phyloP scores from a whole-genome alignment of 1,140 invertebrate species.

The Zaprionus africanus region DNA sequence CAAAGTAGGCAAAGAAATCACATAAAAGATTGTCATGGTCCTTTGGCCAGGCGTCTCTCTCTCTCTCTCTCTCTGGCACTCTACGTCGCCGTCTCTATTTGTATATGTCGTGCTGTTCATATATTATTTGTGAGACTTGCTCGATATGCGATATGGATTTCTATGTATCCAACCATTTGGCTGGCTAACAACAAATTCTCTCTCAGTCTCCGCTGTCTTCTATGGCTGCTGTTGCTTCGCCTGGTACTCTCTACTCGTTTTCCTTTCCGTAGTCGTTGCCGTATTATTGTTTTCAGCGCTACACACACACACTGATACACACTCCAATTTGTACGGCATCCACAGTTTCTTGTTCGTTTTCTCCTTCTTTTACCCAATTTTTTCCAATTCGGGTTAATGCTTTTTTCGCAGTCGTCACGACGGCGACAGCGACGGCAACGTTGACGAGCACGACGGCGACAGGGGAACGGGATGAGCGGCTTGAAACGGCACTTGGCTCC shows the following conservation, averaged over 20 bases:
- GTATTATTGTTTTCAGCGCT: slow-evolving; percentile 45
- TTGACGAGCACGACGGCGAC: slow-evolving; percentile 39
- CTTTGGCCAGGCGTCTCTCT: slow-evolving; percentile 1
- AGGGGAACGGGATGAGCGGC: slow-evolving; percentile 26
- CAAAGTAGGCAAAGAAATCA: slow-evolving; percentile 66
- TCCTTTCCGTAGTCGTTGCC: not conserved
- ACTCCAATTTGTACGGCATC: slow-evolving; percentile 31
- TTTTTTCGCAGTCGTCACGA: slow-evolving; percentile 76
- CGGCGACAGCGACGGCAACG: slow-evolving; percentile 36
- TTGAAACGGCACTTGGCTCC: slow-evolving; percentile 18
- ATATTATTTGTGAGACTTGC: slow-evolving; percentile 42
- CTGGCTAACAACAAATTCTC: slow-evolving; percentile 52
- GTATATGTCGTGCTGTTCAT: slow-evolving; percentile 39
- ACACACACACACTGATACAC: slow-evolving; percentile 18
- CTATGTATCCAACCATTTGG: slow-evolving; percentile 40
- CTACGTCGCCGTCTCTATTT: slow-evolving; percentile 6
- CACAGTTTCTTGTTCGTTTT: slow-evolving; percentile 21
- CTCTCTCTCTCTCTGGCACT: not conserved
- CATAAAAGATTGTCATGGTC: slow-evolving; percentile 75
- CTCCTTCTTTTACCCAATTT: slow-evolving; percentile 36
- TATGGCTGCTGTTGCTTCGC: slow-evolving; percentile 31
- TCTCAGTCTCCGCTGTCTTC: slow-evolving; percentile 22
- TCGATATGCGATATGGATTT: slow-evolving; percentile 52
- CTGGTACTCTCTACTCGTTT: not conserved
- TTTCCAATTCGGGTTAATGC: slow-evolving; percentile 79